These are phyloP conservation scores for Halcyon malimbica DNA, from an alignment of 2,113 vertebrate genomes.

Conservation along the genomic window DNA sequence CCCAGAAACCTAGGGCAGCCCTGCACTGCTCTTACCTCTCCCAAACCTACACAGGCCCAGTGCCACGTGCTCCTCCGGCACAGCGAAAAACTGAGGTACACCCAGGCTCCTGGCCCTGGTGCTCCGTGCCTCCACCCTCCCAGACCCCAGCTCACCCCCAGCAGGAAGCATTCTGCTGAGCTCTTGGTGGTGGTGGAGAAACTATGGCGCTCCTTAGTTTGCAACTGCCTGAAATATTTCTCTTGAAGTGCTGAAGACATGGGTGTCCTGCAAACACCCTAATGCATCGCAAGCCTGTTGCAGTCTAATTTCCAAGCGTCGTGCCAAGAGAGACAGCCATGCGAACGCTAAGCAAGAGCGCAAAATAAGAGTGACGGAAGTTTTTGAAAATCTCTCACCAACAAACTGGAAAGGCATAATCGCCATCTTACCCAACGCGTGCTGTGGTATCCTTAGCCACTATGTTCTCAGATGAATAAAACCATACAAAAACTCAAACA, in stretches of 20 bases:
- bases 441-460: neutral
- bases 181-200: neutral
- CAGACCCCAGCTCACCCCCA: neutral
- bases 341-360: fast-evolving
- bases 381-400: neutral
- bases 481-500: neutral
- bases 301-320: neutral
- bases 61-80: neutral
- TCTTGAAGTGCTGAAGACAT: neutral
- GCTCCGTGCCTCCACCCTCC: neutral
- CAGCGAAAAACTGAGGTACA: fast-evolving
- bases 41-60: neutral
- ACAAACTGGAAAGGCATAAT: neutral
- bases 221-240: neutral
- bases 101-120: neutral
- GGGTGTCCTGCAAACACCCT: neutral
- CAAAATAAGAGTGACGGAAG: neutral
- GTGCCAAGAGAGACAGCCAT: neutral
- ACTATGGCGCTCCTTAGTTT: neutral
- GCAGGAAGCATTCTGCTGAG: neutral
- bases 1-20: neutral
- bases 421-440: fast-evolving
- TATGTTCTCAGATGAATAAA: neutral
- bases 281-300: neutral
- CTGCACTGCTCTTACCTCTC: neutral